These are phyloP conservation scores for Himalopsyche anomala DNA, from an alignment of 2,888 invertebrate species.

Conservation along the genomic window DNA sequence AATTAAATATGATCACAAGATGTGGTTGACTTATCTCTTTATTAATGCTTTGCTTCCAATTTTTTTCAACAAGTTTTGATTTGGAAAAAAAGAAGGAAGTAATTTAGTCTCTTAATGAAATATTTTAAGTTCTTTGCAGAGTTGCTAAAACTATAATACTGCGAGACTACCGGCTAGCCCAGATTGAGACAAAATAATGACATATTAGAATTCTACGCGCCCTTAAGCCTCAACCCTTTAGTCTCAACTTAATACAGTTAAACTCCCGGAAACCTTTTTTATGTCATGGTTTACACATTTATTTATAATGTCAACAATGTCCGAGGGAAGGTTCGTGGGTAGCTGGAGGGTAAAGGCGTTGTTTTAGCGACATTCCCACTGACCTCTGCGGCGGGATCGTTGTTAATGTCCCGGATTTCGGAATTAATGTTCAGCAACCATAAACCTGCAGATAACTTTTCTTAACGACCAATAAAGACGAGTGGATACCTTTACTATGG, in stretches of 20 bases:
- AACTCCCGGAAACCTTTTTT: slow-evolving; percentile 32
- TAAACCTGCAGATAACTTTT: slow-evolving; percentile 49
- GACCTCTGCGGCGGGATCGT: slow-evolving; percentile 41
- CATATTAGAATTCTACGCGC: neutral
- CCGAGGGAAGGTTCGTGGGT: slow-evolving; percentile 6
- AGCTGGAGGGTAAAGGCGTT: slow-evolving; percentile 18
- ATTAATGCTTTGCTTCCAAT: too few species aligned
- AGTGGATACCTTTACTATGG: slow-evolving; percentile 43
- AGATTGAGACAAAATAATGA: too few species aligned
- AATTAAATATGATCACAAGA: too few species aligned
- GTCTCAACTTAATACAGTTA: neutral
- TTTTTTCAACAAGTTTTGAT: too few species aligned
- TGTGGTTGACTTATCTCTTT: too few species aligned
- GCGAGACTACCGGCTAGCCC: too few species aligned
- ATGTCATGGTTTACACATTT: slow-evolving; percentile 30
- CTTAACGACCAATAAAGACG: slow-evolving; percentile 51
- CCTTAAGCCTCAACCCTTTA: neutral
- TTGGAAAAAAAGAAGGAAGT: too few species aligned
- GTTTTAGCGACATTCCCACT: slow-evolving; percentile 22
- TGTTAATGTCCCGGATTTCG: slow-evolving; percentile 41
- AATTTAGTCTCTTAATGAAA: neutral
- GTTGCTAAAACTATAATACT: too few species aligned
- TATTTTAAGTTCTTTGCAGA: neutral
- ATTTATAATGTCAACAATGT: slow-evolving; percentile 42
- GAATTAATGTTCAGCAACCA: slow-evolving; percentile 41